Conservation (phyloP, 2,888 invertebrate species). For the Petrophora chlorosata region DNA sequence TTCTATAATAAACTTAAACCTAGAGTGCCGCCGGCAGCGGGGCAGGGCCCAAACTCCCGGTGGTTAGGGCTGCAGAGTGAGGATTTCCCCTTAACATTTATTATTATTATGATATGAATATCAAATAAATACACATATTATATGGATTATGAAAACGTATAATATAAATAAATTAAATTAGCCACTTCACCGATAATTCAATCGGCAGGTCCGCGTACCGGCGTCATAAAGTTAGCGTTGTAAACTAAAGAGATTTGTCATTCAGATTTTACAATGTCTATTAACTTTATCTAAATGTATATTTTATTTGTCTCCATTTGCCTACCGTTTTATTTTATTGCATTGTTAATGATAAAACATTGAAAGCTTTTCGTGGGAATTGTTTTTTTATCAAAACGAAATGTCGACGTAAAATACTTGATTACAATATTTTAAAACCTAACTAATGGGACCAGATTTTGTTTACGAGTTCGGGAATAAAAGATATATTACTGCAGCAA, state of each 20-base stretch:
- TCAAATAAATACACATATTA: too few relatives aligned
- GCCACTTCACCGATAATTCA: constrained; percentile 18
- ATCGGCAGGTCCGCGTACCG: constrained; percentile 21
- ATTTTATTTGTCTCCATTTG: constrained; percentile 41
- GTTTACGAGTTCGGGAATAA: constrained; percentile 36
- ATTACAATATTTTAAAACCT: constrained; percentile 37
- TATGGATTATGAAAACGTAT: too few relatives aligned
- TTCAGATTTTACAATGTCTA: constrained; percentile 40
- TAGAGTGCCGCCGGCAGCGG: too few relatives aligned
- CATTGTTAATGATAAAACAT: constrained; percentile 38
- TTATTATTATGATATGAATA: too few relatives aligned
- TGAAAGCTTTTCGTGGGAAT: constrained; percentile 41
- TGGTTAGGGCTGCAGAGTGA: too few relatives aligned
- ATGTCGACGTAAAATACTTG: constrained; percentile 33
- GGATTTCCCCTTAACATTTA: too few relatives aligned
- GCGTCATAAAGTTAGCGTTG: constrained; percentile 28
- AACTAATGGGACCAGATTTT: constrained; percentile 41
- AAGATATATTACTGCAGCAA: constrained; percentile 32
- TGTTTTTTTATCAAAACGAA: constrained; percentile 32
- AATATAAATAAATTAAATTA: too few relatives aligned
- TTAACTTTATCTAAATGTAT: constrained; percentile 41
- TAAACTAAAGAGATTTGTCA: constrained; percentile 39
- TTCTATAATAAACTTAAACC: too few relatives aligned
- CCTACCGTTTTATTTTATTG: constrained; percentile 44
- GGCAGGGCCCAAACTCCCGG: too few relatives aligned